phyloP scores from a whole-genome alignment of 2,113 vertebrate genomes.

The Oreochromis tanganicae region DNA sequence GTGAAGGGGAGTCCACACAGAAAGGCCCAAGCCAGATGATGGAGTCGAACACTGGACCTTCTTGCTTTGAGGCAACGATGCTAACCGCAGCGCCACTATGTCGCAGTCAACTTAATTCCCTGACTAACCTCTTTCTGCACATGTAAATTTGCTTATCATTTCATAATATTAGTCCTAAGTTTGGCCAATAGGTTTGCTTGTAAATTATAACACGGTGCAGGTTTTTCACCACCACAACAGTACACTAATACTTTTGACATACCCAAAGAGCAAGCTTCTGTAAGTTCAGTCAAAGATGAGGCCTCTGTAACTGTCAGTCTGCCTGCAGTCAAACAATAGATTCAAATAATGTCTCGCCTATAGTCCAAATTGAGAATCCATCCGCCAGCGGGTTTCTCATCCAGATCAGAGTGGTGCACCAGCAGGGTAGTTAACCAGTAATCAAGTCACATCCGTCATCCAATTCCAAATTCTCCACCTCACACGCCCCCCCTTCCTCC shows the following conservation, averaged over 20 bases:
- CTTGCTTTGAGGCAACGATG: background rate
- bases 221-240: background rate
- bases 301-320: background rate
- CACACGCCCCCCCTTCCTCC: background rate
- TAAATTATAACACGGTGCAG: background rate
- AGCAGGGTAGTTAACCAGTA: conserved; percentile 56
- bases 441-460: conserved; percentile 67
- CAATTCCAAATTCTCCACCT: conserved; percentile 51
- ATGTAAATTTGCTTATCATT: background rate
- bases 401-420: conserved; percentile 36
- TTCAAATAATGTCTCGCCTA: conserved; percentile 35
- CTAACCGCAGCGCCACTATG: background rate
- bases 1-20: background rate
- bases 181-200: background rate
- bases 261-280: background rate
- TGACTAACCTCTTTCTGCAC: background rate
- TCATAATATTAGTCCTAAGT: background rate
- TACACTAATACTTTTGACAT: background rate
- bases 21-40: background rate
- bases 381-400: conserved; percentile 32
- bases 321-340: conserved; percentile 37
- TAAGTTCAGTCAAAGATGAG: background rate
- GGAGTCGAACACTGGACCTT: background rate
- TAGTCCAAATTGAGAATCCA: conserved; percentile 48
- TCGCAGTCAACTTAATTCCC: background rate